phyloP scores from a whole-genome alignment of 2,797 vertebrate genomes.

The Odontamblyopus rebecca region DNA sequence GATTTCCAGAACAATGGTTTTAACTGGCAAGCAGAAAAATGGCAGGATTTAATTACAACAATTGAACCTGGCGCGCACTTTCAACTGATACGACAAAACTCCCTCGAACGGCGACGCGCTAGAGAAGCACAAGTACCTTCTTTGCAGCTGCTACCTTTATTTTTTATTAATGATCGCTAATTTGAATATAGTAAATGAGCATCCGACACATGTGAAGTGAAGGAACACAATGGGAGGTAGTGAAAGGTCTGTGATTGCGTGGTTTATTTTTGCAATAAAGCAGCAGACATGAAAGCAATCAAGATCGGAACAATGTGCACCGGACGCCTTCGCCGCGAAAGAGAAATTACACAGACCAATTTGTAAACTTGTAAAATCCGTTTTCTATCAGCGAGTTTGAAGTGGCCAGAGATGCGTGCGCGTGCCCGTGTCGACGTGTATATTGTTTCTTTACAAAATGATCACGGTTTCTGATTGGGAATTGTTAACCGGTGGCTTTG shows the following conservation, averaged over 20 bases:
- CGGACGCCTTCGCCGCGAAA: not conserved
- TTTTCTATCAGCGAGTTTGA: not conserved
- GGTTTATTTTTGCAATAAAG: conserved; percentile 43
- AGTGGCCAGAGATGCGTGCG: not conserved
- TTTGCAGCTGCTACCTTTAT: conserved; percentile 19
- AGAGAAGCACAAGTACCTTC: conserved; percentile 18
- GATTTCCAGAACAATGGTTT: conserved; percentile 28
- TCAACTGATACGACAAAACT: conserved; percentile 8
- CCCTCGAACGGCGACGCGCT: not conserved
- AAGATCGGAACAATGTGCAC: conserved; percentile 37
- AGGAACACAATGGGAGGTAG: conserved; percentile 21
- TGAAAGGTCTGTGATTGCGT: conserved; percentile 41
- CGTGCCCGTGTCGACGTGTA: not conserved
- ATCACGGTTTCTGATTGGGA: not conserved
- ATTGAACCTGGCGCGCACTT: conserved; percentile 19
- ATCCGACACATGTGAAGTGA: conserved; percentile 38
- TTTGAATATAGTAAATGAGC: conserved; percentile 29
- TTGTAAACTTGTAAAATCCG: not conserved
- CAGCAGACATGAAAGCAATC: conserved; percentile 29
- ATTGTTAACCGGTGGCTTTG: not conserved
- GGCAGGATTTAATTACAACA: conserved; percentile 24
- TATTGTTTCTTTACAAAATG: not conserved
- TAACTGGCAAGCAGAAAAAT: conserved; percentile 5
- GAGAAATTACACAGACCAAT: not conserved
- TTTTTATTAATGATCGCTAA: conserved; percentile 41